Evolutionary conservation across 2,113 vertebrate genomes (phyloP), one percentile per base, ranked within the genome.

Genomic region (Andinoacara biseriatus): DNA sequence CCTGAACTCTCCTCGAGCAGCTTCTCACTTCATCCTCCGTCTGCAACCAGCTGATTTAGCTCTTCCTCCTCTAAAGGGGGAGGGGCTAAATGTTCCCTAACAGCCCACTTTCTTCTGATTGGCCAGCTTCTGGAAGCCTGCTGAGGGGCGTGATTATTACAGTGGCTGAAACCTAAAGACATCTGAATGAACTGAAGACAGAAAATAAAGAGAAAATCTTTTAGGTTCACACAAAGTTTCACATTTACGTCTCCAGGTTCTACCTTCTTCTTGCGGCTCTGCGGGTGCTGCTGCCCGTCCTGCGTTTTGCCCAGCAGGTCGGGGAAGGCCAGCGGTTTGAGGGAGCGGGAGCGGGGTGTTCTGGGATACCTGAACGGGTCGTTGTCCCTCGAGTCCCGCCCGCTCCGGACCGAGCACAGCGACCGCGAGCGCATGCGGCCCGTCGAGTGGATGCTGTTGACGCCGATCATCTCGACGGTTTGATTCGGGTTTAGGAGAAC

Each of bases 401-500:
- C 96, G 80, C 97, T 97, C 81, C 97, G 97, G 85, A 98, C 98
- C 0, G 97, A 98, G 93, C 97, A 98, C 85, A 97, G 96, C 20
- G 98, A 98, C 24, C 97, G 97, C 7, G 97, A 98, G 65, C 97
- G 97, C 89, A 97, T 92, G 59, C 97, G 97, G 67, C 97, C 97
- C 0, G 96, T 93, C n/a, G 97, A 97, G 91, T 97, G 96, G 90
- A 99, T 97, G 95, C 97, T 98, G 96, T 98, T 99, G 62, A 99
- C 96, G 0, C 98, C 97, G 58, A 99, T 97, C 98, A 99, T 99
- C 35, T 61, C 87, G 49, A 7, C 3, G 15, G 8, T 24, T 35
- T 69, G 43, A 13, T 18, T 26, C 40, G 15, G 31, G 17, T 38
- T 38, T 38, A 2, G 35, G 35, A 35, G 8, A 35, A 35, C 7